Base-by-base conservation (phyloP, 2,888 invertebrate genomes). In the Sarcophaga variegata region DNA sequence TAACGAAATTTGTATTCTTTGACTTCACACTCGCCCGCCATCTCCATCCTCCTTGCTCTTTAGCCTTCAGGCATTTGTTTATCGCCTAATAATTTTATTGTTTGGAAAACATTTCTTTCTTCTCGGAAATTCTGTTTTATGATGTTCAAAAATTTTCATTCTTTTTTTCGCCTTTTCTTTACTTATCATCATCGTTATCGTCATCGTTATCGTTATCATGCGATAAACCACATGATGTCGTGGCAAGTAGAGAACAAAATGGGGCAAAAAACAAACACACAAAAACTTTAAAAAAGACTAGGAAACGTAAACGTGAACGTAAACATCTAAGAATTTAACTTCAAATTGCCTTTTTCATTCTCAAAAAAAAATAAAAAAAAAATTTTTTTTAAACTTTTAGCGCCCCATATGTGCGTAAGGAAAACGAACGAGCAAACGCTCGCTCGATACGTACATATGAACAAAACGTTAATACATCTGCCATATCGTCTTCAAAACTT, bases 151-250 rank as follows among this genome's bases (percentile, higher is more conserved):
- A 37, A 37, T 8, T 2, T 37, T 37, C 37, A 37, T 6, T 37
- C 25, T 6, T 37, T 37, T 37, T 37, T 37, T 37, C 37, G 37
- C 37, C 1, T 37, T 37, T 37, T 37, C 37, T 37, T 37, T 37
- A 37, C 37, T 37, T 59, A 59, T 74, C 60, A 25, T 74, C n/a
- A 67, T 49, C 49, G 27, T 67, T 45, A 45, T 37, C 70, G 70
- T 79, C 70, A 74, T 64, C 64, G 67, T 45, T 62, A 78, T 78
- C 77, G 67, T 78, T 47, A 80, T 69, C 72, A 81, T 75, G 75
- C 66, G 81, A 75, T 85, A 75, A 78, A 74, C 59, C 80, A 83
- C 81, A 77, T 60, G 60, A 71, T 77, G 37, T 12, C 17, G 69
- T n/a, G 37, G 37, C 37, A 37, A 37, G 37, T 37, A 10, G 37